Percentiles rank a stretch among this genome's conserved stretches.
phyloP scores from a whole-genome alignment of 1,140 invertebrate genomes.

The Linepithema humile region DNA sequence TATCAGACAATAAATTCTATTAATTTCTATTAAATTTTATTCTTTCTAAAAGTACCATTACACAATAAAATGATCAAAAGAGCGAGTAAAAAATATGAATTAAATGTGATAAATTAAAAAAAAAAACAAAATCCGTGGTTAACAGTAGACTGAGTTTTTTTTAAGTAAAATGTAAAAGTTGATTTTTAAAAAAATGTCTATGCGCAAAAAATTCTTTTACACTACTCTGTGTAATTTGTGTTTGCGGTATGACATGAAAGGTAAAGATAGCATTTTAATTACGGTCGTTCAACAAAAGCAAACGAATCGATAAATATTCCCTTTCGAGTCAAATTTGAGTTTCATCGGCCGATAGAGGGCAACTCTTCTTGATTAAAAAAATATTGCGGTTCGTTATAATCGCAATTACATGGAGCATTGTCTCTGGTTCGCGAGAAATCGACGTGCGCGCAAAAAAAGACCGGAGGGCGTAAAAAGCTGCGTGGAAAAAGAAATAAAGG shows the following conservation, averaged over 20 bases:
- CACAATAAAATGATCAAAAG: not conserved
- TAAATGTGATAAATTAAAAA: not conserved
- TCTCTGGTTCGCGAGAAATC: slow-evolving; percentile 19
- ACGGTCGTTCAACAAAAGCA: not conserved
- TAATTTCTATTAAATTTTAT: not conserved
- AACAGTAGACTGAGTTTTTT: not conserved
- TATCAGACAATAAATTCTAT: not conserved
- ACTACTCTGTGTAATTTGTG: not conserved
- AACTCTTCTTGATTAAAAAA: not conserved
- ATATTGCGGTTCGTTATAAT: slow-evolving; percentile 22
- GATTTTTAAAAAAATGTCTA: not conserved
- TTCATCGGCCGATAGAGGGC: not conserved
- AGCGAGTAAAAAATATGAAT: not conserved
- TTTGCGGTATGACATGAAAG: not conserved
- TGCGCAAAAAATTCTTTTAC: not conserved
- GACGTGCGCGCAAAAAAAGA: not conserved
- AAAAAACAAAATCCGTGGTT: not conserved
- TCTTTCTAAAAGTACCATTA: not conserved
- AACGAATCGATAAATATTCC: slow-evolving; percentile 22
- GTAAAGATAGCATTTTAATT: slow-evolving; percentile 6
- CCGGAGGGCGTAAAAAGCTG: not conserved
- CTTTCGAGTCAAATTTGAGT: not conserved
- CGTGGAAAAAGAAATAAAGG: slow-evolving; percentile 10
- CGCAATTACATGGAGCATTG: slow-evolving; percentile 12
- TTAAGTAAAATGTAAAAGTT: not conserved